Base-by-base conservation (phyloP, 1,140 invertebrate genomes). In the Anthonomus grandis region DNA sequence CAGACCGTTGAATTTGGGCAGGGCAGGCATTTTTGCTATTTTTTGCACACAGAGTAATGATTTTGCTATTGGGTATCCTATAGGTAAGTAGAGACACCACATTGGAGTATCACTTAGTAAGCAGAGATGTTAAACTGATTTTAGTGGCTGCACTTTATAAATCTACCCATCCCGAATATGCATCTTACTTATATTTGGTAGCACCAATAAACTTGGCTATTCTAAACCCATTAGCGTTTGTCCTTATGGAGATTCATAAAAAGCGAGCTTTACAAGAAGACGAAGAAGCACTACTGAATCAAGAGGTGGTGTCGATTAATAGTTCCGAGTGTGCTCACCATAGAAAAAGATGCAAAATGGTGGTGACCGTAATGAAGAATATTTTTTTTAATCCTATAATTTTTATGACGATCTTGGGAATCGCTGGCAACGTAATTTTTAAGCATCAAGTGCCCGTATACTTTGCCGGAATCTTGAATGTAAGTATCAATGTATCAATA, bases 41-140 rank as follows among this genome's bases (percentile, higher is more conserved):
- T 97, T 97, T 74, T 90, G 89, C 41, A 97, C 95, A 0, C 94
- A 97, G 71, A 95, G 92, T 70, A 98, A 98, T 82, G 95, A 98
- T 76, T 97, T 98, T 81, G 95, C 95, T 41, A 84, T 98, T 63
- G 95, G 95, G 55, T 96, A 91, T 78, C 95, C 95, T 3, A 95
- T 97, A 68, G 84, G 92, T 95, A 81, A 86, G 84, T 48, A 17
- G 2, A 15, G 2, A 4, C 9, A 4, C 4, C 1, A 10, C 19
- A 41, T 13, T 17, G 19, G 1, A 41, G 1, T 41, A 13, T 41
- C n/a, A 10, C 4, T 2, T 41, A 31, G 8, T 12, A 39, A 39
- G 38, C 10, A 41, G 12, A 17, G 4, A 41, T 12, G 9, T n/a
- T n/a, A 41, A 12, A 17, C 36, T 15, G 37, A 46, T 84, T 83